A percentile compares a stretch with the other conserved stretches of the same genome.
These are phyloP conservation scores for Toxotes chatareus DNA, from an alignment of 2,113 vertebrate genomes.

Conservation along the genomic window DNA sequence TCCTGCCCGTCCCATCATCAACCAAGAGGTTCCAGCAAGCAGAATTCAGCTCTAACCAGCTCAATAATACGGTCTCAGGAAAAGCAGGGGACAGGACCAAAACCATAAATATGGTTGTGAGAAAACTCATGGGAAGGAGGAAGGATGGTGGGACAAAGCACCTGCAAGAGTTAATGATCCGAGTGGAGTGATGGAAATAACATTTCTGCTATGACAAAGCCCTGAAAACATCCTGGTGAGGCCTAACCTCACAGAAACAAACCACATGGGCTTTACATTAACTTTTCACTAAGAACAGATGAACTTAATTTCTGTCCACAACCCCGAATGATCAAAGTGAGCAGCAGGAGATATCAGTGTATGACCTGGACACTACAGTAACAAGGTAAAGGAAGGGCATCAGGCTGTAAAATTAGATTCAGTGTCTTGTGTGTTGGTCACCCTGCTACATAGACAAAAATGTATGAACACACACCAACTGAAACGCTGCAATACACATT, in stretches of 20 bases:
- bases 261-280: background rate
- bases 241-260: background rate
- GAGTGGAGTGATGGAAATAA: background rate
- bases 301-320: background rate
- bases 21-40: constrained; percentile 38
- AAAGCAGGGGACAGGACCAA: constrained; percentile 58
- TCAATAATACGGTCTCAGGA: constrained; percentile 68
- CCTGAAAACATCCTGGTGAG: background rate
- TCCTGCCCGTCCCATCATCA: constrained; percentile 72
- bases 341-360: background rate
- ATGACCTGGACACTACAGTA: background rate
- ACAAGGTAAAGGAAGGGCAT: background rate
- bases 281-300: background rate
- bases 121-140: background rate
- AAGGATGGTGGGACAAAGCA: background rate
- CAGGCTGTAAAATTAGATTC: constrained; percentile 4
- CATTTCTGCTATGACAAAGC: background rate
- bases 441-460: too few relatives aligned
- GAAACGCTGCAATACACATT: too few relatives aligned
- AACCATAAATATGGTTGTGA: background rate
- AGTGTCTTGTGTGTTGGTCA: background rate
- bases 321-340: constrained; percentile 6
- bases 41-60: constrained; percentile 46
- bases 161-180: background rate
- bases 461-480: too few relatives aligned